Conservation (phyloP, 2,797 vertebrate genomes). For the Gallinago solitaria region DNA sequence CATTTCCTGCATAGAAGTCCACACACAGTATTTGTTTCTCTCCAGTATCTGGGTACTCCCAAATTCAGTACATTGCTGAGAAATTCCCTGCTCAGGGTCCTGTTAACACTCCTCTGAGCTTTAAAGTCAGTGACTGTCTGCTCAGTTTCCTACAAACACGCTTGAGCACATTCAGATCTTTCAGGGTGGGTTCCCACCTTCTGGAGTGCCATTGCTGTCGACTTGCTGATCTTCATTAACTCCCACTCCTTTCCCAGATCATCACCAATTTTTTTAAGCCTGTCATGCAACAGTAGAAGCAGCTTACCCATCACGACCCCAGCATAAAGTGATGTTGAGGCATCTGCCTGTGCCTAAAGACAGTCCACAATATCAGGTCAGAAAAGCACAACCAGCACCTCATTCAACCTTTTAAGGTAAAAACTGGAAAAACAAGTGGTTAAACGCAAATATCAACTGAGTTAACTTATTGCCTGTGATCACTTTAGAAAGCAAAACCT, state of each 20-base stretch:
- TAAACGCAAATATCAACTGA: neutral
- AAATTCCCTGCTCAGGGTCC: neutral
- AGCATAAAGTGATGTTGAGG: neutral
- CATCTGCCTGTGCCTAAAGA: neutral
- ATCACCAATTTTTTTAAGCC: neutral
- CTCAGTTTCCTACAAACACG: neutral
- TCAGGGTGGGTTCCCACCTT: conserved; percentile 19
- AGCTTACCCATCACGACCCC: neutral
- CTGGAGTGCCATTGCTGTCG: neutral
- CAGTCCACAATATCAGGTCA: neutral
- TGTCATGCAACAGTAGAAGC: neutral
- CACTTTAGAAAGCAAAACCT: neutral
- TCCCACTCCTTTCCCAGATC: conserved; percentile 24
- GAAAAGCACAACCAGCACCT: neutral
- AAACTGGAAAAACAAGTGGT: neutral
- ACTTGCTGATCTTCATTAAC: neutral
- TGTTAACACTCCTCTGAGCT: neutral
- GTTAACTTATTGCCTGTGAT: neutral
- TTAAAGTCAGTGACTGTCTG: neutral
- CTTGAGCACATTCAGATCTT: neutral
- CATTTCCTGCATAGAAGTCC: neutral
- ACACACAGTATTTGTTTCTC: neutral
- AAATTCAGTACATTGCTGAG: neutral
- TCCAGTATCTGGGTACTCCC: neutral
- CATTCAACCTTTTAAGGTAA: neutral